Percentiles rank a stretch among this genome's conserved stretches.
phyloP scores from a whole-genome alignment of 1,140 invertebrate species.

The Stenopsyche tienmushanensis region DNA sequence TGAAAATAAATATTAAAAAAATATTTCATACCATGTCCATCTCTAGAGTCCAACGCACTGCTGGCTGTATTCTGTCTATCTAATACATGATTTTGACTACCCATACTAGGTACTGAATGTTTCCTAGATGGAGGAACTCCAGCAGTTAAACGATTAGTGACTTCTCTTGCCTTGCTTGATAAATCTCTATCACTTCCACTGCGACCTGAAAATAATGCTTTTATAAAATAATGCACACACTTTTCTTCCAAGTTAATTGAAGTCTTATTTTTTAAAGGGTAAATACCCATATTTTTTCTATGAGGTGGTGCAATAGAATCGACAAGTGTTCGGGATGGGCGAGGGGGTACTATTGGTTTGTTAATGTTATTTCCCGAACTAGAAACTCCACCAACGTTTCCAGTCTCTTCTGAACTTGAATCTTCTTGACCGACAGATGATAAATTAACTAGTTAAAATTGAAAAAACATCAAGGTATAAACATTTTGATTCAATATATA shows the following conservation, averaged over 20 bases:
- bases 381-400: slow-evolving; percentile 41
- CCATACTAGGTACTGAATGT: slow-evolving; percentile 33
- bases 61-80: slow-evolving; percentile 16
- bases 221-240: not conserved
- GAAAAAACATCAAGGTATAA: not conserved
- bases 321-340: slow-evolving; percentile 48
- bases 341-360: slow-evolving; percentile 62
- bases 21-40: slow-evolving; percentile 31
- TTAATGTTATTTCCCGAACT: slow-evolving; percentile 46
- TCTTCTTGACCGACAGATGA: slow-evolving; percentile 70
- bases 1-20: not conserved
- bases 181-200: slow-evolving; percentile 58
- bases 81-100: not conserved
- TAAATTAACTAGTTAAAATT: slow-evolving; percentile 57
- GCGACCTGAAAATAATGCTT: slow-evolving; percentile 46
- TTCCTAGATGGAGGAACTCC: slow-evolving; percentile 42
- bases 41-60: slow-evolving; percentile 16
- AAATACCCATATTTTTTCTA: slow-evolving; percentile 34
- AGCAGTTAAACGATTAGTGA: slow-evolving; percentile 50
- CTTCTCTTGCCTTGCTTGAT: slow-evolving; percentile 52
- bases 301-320: slow-evolving; percentile 32
- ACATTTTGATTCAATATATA: no score
- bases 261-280: no score
- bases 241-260: no score
- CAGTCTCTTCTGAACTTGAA: slow-evolving; percentile 71